A percentile compares a stretch with the other conserved stretches of the same genome.
Evolutionary conservation across 92 coral and sea anemone species (phyloP).

Genomic region (Palythoa grandis): DNA sequence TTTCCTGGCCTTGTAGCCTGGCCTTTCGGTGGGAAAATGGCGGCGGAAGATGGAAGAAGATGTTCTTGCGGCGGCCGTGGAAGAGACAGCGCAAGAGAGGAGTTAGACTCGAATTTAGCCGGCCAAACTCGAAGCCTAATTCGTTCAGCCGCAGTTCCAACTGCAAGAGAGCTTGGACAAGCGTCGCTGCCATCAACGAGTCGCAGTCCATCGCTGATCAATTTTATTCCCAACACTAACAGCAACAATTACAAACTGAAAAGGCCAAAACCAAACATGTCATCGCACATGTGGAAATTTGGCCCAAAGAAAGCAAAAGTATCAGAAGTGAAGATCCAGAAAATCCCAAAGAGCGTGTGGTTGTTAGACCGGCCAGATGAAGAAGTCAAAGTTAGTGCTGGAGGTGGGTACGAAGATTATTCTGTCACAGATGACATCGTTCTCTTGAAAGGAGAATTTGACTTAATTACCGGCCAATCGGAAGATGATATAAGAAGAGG

Average conservation of each 20-base stretch:
- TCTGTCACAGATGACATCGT: conserved; percentile 57
- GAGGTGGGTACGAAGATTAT: conserved; percentile 51
- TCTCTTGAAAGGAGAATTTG: conserved; percentile 60
- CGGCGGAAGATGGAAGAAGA: conserved; percentile 18
- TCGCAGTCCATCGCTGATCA: conserved; percentile 34
- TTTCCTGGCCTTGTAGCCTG: conserved; percentile 1
- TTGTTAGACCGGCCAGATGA: conserved; percentile 57
- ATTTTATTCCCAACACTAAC: conserved; percentile 14
- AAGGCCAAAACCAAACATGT: conserved; percentile 12
- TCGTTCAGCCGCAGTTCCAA: conserved; percentile 28
- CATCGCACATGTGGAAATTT: conserved; percentile 38
- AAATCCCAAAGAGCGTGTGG: conserved; percentile 49
- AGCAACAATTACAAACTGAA: conserved; percentile 25
- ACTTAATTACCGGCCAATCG: conserved; percentile 49
- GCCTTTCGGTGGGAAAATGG: conserved; percentile 16
- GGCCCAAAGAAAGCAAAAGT: conserved; percentile 23
- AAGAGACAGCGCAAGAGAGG: conserved; percentile 36
- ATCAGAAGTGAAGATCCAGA: conserved; percentile 24
- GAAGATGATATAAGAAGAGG: conserved; percentile 57
- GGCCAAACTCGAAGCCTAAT: conserved; percentile 9
- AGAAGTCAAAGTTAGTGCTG: conserved; percentile 43
- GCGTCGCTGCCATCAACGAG: conserved; percentile 26
- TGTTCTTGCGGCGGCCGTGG: conserved; percentile 21
- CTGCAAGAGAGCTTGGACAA: conserved; percentile 34
- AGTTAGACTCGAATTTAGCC: conserved; percentile 35